Evolutionary conservation across 2,797 vertebrate species (phyloP).

Genomic region (Syngnathus rostellatus): DNA sequence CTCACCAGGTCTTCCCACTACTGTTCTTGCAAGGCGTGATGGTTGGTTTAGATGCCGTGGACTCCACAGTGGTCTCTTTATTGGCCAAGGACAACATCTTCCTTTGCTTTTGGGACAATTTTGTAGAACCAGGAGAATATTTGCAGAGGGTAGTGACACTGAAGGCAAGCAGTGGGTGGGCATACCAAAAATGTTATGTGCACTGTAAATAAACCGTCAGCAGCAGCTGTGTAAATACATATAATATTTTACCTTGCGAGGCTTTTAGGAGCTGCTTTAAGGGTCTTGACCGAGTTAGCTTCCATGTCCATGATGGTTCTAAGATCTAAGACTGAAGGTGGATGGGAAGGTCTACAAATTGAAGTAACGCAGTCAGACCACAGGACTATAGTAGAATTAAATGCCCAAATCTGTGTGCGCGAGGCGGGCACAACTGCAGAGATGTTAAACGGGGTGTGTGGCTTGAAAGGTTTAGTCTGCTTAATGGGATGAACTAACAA

Average conservation of each 20-base stretch:
- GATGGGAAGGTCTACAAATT: slow-evolving; percentile 58
- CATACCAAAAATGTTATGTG: not conserved
- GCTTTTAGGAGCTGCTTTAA: slow-evolving; percentile 78
- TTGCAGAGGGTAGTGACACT: slow-evolving; percentile 57
- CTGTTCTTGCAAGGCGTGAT: slow-evolving; percentile 67
- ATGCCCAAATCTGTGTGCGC: not conserved
- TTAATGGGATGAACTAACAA: no score
- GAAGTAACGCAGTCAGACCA: slow-evolving; percentile 19
- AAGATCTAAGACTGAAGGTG: slow-evolving; percentile 83
- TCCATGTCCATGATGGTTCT: slow-evolving; percentile 97
- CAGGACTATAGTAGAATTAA: not conserved
- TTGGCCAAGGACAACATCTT: slow-evolving; percentile 87
- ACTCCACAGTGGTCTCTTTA: slow-evolving; percentile 76
- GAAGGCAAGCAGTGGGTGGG: slow-evolving; percentile 12
- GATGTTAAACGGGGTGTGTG: no score
- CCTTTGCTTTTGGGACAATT: slow-evolving; percentile 94
- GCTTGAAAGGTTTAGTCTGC: no score
- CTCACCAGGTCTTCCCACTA: slow-evolving; percentile 80
- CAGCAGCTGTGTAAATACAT: not conserved
- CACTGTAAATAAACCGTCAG: not conserved
- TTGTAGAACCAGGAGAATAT: slow-evolving; percentile 68
- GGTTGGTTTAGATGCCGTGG: slow-evolving; percentile 49
- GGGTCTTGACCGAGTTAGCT: slow-evolving; percentile 75
- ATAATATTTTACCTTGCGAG: slow-evolving; percentile 49
- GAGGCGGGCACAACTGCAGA: no score